Conservation (phyloP, 2,888 invertebrate genomes). For the Microchrysa polita region DNA sequence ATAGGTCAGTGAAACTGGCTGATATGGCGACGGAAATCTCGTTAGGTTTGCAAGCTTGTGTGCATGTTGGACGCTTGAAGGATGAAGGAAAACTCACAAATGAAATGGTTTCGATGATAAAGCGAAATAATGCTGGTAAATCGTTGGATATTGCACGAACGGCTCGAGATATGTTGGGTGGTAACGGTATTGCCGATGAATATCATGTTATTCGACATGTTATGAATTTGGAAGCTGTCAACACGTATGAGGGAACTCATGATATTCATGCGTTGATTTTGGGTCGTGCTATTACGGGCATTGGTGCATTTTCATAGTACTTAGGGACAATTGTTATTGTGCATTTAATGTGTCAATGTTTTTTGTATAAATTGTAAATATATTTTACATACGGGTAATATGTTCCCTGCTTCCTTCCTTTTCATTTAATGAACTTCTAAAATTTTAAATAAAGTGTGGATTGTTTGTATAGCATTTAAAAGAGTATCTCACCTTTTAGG, state of each 20-base stretch:
- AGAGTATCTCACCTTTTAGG: too few species aligned
- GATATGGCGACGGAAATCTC: conserved; percentile 97
- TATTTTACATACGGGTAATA: too few species aligned
- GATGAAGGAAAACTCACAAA: conserved; percentile 82
- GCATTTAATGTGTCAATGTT: not conserved
- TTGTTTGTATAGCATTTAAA: too few species aligned
- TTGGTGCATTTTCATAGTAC: conserved; percentile 79
- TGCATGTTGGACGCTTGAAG: conserved; percentile 90
- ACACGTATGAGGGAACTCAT: conserved; percentile 98
- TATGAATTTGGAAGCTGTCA: conserved; percentile 97
- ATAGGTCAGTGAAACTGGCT: conserved; percentile 94
- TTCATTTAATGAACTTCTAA: too few species aligned
- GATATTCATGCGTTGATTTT: conserved; percentile 96
- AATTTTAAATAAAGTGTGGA: too few species aligned
- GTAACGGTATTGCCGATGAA: conserved; percentile 97
- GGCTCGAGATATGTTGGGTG: conserved; percentile 96
- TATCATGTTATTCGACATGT: conserved; percentile 97
- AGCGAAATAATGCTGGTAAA: conserved; percentile 95
- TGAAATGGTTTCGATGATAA: conserved; percentile 96
- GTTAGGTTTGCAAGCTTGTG: conserved; percentile 85
- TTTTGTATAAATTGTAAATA: conserved; percentile 8
- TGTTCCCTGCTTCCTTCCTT: too few species aligned
- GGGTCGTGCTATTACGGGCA: conserved; percentile 94
- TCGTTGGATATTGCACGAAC: conserved; percentile 89
- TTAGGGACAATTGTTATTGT: not conserved